Evolutionary conservation across 1,140 invertebrate genomes (phyloP).

Genomic region (Parasteatoda tepidariorum): DNA sequence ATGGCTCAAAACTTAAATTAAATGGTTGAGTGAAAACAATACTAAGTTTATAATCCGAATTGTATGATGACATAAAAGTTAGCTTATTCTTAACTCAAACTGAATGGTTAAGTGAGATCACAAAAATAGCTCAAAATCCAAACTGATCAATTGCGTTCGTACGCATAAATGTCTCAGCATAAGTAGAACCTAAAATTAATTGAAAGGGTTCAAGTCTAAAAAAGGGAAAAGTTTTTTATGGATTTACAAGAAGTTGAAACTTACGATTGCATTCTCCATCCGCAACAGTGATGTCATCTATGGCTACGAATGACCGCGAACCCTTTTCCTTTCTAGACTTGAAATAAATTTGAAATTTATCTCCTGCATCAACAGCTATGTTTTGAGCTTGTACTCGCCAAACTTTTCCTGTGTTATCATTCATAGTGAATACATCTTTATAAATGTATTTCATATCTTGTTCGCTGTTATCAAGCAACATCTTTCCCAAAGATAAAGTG

Average conservation of each 20-base stretch:
- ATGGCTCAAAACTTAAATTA: too few relatives aligned
- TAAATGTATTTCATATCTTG: slow-evolving; percentile 20
- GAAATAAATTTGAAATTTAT: slow-evolving; percentile 27
- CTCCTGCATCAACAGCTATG: background rate
- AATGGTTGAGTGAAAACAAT: too few relatives aligned
- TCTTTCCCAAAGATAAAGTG: slow-evolving; percentile 8
- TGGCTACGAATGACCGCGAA: slow-evolving; percentile 21
- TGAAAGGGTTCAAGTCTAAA: too few relatives aligned
- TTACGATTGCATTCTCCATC: slow-evolving; percentile 23
- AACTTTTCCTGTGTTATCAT: background rate
- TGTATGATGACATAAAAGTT: too few relatives aligned
- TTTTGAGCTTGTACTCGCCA: background rate
- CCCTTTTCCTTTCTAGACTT: background rate
- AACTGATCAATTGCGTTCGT: too few relatives aligned
- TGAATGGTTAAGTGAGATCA: too few relatives aligned
- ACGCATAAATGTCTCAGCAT: too few relatives aligned
- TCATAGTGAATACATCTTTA: background rate
- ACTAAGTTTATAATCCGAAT: too few relatives aligned
- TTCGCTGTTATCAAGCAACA: background rate
- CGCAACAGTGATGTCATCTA: slow-evolving; percentile 36
- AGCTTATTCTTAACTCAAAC: too few relatives aligned
- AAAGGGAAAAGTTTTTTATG: too few relatives aligned
- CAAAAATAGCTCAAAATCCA: too few relatives aligned
- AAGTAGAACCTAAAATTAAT: too few relatives aligned
- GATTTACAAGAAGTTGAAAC: background rate